Percentiles rank a stretch among this genome's conserved stretches.
Evolutionary conservation across 2,888 invertebrate genomes (phyloP).

Genomic region (Volucella inanis): DNA sequence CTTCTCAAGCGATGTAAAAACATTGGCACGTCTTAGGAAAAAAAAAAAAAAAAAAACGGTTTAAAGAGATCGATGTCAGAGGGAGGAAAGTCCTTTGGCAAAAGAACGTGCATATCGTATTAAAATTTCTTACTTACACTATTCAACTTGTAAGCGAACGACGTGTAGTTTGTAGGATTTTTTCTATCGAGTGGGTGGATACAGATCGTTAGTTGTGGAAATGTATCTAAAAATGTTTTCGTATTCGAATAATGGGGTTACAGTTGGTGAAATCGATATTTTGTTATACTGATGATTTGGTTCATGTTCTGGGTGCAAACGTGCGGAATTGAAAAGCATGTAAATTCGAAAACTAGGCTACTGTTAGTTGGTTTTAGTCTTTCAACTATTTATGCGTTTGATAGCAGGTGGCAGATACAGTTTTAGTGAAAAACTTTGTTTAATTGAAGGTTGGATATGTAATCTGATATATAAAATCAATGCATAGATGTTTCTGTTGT

Average conservation of each 20-base stretch:
- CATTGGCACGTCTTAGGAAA: slow-evolving; percentile 8
- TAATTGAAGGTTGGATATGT: no score
- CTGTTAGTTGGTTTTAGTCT: slow-evolving; percentile 14
- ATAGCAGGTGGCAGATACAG: slow-evolving; percentile 20
- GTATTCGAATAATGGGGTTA: not conserved
- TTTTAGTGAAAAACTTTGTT: not conserved
- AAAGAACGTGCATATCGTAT: slow-evolving; percentile 59
- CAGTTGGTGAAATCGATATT: slow-evolving; percentile 54
- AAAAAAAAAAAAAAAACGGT: slow-evolving; percentile 7
- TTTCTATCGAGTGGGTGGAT: not conserved
- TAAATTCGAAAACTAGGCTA: slow-evolving; percentile 59
- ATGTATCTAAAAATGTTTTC: not conserved
- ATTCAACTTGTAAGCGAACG: slow-evolving; percentile 38
- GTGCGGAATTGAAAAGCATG: slow-evolving; percentile 48
- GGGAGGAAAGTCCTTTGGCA: slow-evolving; percentile 13
- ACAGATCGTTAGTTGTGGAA: not conserved
- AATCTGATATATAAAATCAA: no score
- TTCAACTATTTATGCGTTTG: slow-evolving; percentile 5
- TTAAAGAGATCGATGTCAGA: not conserved
- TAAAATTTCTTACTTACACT: slow-evolving; percentile 70
- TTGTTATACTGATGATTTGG: slow-evolving; percentile 41
- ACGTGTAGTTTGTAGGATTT: slow-evolving; percentile 26
- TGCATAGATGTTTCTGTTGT: no score
- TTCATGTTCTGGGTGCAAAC: slow-evolving; percentile 39
- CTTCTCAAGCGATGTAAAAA: slow-evolving; percentile 39